Evolutionary conservation across 2,888 invertebrate species (phyloP), one percentile per base, ranked within the genome.

Genomic region (Masnerella sp.): DNA sequence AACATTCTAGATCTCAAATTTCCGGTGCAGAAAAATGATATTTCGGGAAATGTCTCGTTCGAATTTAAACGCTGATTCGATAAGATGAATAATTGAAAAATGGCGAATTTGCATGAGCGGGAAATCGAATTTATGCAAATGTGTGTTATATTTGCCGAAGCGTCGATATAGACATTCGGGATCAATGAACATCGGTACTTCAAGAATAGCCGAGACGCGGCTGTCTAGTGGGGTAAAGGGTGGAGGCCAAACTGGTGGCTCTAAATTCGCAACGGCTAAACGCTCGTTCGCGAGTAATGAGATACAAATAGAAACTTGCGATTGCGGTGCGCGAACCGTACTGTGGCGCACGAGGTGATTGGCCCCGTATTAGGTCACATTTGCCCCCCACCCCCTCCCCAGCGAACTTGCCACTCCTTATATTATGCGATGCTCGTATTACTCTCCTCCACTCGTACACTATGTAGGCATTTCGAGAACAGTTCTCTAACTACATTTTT

Each of bases 331-430:
- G 62, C 77, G 77, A 69, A 76, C 61, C 74, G 77, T 74, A 56
- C 65, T 67, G 65, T 70, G 68, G 78, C 54, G 70, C 64, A 54
- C 76, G 80, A 82, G 83, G 82, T 84, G 82, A 83, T 82, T 86
- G 86, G 78, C 86, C 86, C 81, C 83, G 81, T 85, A 86, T 86
- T 86, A 83, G 86, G 86, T 86, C 86, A 86, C 85, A 83, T 82
- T 85, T 82, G 83, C 80, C 81, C 81, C 81, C 72, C 72, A 32
- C 62, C 54, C 58, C 34, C 52, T 34, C 47, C 62, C 8, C 14
- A 22, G 32, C 59, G 30, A 65, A 65, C 59, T 72, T 65, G 65
- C 72, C 72, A 72, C 72, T 72, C 72, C 72, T 72, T 65, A 42
- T 49, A 54, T 61, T 72, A 54, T 52, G 49, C 65, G 72, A 65